Conservation (phyloP, 1,140 invertebrate species). For the Drosophila fuyamai region DNA sequence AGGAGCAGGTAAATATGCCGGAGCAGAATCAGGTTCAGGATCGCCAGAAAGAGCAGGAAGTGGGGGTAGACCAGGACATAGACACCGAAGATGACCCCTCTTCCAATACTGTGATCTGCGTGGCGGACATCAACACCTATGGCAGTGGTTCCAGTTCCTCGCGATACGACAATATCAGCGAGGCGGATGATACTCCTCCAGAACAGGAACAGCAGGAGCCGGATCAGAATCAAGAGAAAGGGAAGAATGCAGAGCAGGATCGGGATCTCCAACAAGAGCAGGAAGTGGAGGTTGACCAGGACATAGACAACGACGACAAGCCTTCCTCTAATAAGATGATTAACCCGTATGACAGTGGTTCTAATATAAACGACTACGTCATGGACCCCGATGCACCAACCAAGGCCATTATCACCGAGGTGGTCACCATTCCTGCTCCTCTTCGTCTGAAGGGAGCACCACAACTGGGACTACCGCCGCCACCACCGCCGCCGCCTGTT, state of each 20-base stretch:
- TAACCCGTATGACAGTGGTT: not conserved
- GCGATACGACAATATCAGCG: no score
- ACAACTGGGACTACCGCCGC: not conserved
- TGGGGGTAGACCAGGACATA: slow-evolving; percentile 1
- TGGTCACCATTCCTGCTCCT: slow-evolving; percentile 36
- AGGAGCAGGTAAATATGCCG: slow-evolving; percentile 5
- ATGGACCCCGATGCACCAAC: slow-evolving; percentile 26
- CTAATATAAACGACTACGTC: not conserved
- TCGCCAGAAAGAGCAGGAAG: not conserved
- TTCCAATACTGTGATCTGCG: slow-evolving; percentile 16
- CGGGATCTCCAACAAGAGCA: not conserved
- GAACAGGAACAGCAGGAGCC: no score
- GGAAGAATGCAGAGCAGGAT: not conserved
- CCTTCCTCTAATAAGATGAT: slow-evolving; percentile 23
- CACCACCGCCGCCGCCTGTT: not conserved
- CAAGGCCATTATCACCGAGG: slow-evolving; percentile 40
- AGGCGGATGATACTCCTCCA: no score
- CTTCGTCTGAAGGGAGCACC: slow-evolving; percentile 8
- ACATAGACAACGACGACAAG: slow-evolving; percentile 20
- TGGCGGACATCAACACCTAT: slow-evolving; percentile 1
- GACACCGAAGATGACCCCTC: slow-evolving; percentile 37
- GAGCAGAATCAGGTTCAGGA: not conserved
- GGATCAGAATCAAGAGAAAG: no score
- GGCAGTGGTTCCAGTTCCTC: not conserved
- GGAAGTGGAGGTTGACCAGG: slow-evolving; percentile 4